phyloP scores from a whole-genome alignment of 2,797 vertebrate genomes.

The Alouatta caraya region DNA sequence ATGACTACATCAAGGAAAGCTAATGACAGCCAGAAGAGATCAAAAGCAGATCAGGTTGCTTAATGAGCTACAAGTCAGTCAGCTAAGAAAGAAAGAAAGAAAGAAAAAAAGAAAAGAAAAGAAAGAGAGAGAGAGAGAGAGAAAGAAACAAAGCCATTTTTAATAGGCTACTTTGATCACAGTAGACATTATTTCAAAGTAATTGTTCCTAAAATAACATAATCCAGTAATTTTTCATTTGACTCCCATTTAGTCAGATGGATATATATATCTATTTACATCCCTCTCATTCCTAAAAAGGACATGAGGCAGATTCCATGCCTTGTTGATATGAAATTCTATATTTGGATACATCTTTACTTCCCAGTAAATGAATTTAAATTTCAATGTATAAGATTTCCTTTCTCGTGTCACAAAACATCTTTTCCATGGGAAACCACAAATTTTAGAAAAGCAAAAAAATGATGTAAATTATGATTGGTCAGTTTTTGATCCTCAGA shows the following conservation, averaged over 20 bases:
- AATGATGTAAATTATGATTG: not conserved
- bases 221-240: not conserved
- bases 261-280: not conserved
- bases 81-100: conserved; percentile 56
- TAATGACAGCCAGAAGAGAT: conserved; percentile 81
- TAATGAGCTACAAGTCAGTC: conserved; percentile 77
- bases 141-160: not conserved
- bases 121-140: too few species aligned
- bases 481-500: not conserved
- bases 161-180: not conserved
- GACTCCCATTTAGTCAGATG: not conserved
- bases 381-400: not conserved
- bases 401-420: not conserved
- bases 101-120: not conserved
- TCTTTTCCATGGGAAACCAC: not conserved
- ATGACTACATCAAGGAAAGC: conserved; percentile 71
- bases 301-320: not conserved
- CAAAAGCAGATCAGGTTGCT: conserved; percentile 84
- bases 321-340: not conserved
- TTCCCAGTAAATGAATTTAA: not conserved
- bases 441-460: not conserved
- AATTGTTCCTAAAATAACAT: not conserved
- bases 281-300: not conserved
- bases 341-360: not conserved
- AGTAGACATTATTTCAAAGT: not conserved